phyloP scores from a whole-genome alignment of 2,797 vertebrate species.

The Australoheros facetus region DNA sequence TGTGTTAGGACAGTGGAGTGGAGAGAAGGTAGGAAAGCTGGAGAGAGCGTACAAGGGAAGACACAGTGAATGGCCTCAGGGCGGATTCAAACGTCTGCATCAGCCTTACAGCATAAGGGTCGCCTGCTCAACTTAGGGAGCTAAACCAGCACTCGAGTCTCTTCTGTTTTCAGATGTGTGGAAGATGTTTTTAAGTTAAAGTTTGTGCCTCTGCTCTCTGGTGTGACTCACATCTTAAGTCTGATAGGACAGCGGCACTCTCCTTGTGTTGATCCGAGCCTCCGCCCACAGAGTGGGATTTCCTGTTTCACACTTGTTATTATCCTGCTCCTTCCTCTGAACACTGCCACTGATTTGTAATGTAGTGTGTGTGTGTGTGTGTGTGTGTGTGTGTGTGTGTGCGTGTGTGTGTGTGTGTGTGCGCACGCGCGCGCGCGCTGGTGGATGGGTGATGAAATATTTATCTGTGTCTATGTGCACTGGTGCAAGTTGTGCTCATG shows the following conservation, averaged over 20 bases:
- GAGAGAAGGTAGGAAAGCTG: neutral
- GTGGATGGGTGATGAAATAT: neutral
- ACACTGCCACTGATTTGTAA: conserved; percentile 36
- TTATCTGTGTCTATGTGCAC: neutral
- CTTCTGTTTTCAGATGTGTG: neutral
- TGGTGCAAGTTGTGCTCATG: neutral
- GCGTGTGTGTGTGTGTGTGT: neutral
- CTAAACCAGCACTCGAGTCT: neutral
- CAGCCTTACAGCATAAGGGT: neutral
- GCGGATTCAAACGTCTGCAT: neutral
- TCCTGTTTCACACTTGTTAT: conserved; percentile 69
- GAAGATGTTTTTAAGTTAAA: conserved; percentile 3
- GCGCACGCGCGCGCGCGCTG: neutral
- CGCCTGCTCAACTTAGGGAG: neutral
- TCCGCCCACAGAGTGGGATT: conserved; percentile 66
- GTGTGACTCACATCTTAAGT: conserved; percentile 21
- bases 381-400: neutral
- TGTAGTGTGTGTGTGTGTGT: conserved; percentile 9
- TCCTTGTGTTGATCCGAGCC: conserved; percentile 21
- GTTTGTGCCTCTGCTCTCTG: conserved; percentile 1
- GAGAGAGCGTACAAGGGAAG: too few relatives aligned
- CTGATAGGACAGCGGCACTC: conserved; percentile 13
- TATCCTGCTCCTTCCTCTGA: conserved; percentile 51
- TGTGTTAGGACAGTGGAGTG: neutral
- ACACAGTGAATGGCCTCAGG: neutral